Conservation (phyloP, 1,140 invertebrate genomes). For the Micrasema longulum region DNA sequence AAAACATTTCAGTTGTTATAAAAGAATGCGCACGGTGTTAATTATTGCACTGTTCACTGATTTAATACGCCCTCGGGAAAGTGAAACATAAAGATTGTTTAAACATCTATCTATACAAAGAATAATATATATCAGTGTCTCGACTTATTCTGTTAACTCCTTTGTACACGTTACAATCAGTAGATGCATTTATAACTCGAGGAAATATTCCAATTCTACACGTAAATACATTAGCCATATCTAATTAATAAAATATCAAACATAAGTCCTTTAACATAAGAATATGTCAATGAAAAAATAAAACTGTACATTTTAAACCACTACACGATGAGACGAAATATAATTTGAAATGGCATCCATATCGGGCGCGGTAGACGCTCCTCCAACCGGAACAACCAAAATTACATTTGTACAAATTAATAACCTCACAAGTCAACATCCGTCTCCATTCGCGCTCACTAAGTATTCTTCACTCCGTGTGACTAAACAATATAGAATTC, state of each 20-base stretch:
- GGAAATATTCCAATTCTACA: conserved; percentile 35
- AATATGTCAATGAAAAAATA: conserved; percentile 42
- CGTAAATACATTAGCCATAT: conserved; percentile 37
- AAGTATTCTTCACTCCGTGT: conserved; percentile 18
- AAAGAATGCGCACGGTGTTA: conserved; percentile 27
- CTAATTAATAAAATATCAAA: conserved; percentile 38
- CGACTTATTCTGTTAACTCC: not conserved
- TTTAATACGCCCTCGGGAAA: not conserved
- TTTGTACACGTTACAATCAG: conserved; percentile 27
- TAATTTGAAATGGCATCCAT: conserved; percentile 21
- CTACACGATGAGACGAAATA: conserved; percentile 40
- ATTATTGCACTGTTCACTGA: conserved; percentile 33
- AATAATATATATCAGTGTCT: conserved; percentile 19
- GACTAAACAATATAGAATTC: conserved; percentile 8
- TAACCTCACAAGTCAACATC: conserved; percentile 12
- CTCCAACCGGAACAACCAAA: conserved; percentile 21
- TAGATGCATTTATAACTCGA: conserved; percentile 35
- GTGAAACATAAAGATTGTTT: conserved; percentile 28
- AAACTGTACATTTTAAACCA: conserved; percentile 44
- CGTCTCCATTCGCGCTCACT: not conserved
- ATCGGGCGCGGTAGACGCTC: not conserved
- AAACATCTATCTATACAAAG: conserved; percentile 32
- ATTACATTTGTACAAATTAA: conserved; percentile 42
- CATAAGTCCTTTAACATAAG: conserved; percentile 37
- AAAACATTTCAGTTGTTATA: conserved; percentile 31